Base-by-base conservation (phyloP, 1,140 invertebrate genomes). In the Acromyrmex charruanus region DNA sequence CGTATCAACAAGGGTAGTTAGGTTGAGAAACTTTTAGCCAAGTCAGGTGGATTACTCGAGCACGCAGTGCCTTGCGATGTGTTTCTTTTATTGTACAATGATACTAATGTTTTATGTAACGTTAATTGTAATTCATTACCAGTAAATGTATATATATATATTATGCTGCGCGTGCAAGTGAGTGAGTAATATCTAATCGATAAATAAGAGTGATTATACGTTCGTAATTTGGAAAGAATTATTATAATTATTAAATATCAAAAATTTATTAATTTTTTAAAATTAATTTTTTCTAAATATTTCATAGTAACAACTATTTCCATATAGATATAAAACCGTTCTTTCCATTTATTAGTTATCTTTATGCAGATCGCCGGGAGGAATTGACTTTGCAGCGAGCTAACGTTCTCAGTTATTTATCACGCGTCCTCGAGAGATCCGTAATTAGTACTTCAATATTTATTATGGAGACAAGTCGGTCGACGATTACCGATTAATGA, bases 401-500 rank as follows among this genome's bases (percentile, higher is more conserved):
- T 53, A 35, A 25, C 65, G 21, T 12, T 14, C 16, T 25, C 12
- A 14, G 63, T 21, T 82, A 31, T 72, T 72, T 59, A 49, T 58
- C 79, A 2, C 66, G 10, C 18, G 16, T 82, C 77, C 49, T 53
- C 77, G 31, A 16, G 21, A 58, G 16, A 44, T 69, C 21, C 35
- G n/a, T 35, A 72, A 72, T 82, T 82, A 82, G 53, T 72, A 58
- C 21, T 28, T 25, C 12, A 28, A 16, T 18, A 21, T 59, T 81
- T 72, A 59, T 59, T 12, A 25, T 44, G 51, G 53, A 25, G 68
- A 21, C 25, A 39, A 72, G 21, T n/a, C 66, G 21, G 14, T 35
- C 31, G 28, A n/a, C 35, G 55, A 74, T 82, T 74, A 35, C 25
- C 55, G 68, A 39, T 82, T 82, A 82, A 82, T 82, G 80, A 74